Evolutionary conservation across 2,797 vertebrate genomes (phyloP).

Genomic region (Myotis myotis): DNA sequence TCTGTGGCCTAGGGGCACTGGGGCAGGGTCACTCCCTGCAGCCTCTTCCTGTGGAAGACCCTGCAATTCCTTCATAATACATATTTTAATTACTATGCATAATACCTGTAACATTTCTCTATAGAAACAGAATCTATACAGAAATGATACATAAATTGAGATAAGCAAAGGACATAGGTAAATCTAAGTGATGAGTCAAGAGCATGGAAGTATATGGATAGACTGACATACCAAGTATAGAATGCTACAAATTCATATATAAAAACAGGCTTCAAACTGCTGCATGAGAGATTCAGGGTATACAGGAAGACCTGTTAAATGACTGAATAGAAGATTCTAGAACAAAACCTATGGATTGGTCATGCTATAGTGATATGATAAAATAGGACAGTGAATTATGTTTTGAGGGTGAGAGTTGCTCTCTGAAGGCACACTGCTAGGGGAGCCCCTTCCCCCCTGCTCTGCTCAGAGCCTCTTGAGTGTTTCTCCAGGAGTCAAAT

Average conservation of each 20-base stretch:
- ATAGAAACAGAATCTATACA: neutral
- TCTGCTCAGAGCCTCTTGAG: neutral
- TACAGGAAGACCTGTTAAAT: neutral
- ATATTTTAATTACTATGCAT: too few species aligned
- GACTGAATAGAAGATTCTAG: neutral
- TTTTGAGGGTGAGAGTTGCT: neutral
- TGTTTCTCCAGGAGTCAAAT: neutral
- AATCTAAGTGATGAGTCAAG: neutral
- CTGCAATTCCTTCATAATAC: too few species aligned
- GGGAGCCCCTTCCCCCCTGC: neutral
- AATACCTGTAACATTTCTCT: neutral
- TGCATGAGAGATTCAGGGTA: neutral
- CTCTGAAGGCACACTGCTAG: neutral
- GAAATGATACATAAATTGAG: neutral
- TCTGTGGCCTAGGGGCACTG: too few species aligned
- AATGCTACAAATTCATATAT: neutral
- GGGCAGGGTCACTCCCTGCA: too few species aligned
- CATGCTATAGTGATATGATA: neutral
- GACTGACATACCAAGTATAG: neutral
- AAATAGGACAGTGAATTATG: neutral
- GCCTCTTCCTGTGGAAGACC: too few species aligned
- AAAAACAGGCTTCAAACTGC: neutral
- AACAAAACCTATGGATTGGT: neutral
- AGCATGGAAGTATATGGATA: neutral
- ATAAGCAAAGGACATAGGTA: neutral